A percentile compares a stretch with the other conserved stretches of the same genome.
Evolutionary conservation across 2,888 invertebrate genomes (phyloP).

Genomic region (Hirtodrosophila alboralis): DNA sequence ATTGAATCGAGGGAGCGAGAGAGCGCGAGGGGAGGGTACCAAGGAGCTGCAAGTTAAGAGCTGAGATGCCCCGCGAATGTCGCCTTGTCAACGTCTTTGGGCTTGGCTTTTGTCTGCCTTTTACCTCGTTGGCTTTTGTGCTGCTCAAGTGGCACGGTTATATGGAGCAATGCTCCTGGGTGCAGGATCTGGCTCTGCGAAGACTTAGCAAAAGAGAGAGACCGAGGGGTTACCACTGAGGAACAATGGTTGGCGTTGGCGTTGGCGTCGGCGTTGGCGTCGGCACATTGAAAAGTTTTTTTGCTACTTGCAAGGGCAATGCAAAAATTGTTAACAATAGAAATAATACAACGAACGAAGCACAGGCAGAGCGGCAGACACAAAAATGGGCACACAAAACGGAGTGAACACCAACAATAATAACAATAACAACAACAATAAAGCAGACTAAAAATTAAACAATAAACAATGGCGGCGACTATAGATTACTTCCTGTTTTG

Average conservation of each 20-base stretch:
- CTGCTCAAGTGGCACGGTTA: conserved; percentile 55
- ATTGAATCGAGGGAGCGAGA: not conserved
- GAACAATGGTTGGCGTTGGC: conserved; percentile 59
- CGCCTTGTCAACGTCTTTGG: conserved; percentile 56
- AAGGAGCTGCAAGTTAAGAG: not conserved
- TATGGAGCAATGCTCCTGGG: conserved; percentile 22
- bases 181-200: not conserved
- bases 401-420: conserved; percentile 3
- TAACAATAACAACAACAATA: conserved; percentile 45
- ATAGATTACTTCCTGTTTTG: conserved; percentile 80
- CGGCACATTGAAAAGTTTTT: conserved; percentile 70
- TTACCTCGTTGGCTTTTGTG: conserved; percentile 60
- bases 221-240: conserved; percentile 1
- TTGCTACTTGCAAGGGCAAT: conserved; percentile 74
- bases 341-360: conserved; percentile 48
- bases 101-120: conserved; percentile 23
- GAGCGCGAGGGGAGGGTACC: no score
- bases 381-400: conserved; percentile 9
- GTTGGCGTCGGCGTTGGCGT: conserved; percentile 6
- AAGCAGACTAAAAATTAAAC: conserved; percentile 77
- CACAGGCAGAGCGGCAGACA: conserved; percentile 24
- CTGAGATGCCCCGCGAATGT: conserved; percentile 31
- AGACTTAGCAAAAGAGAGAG: no score
- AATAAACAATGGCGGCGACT: conserved; percentile 80
- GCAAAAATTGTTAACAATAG: conserved; percentile 79